These are phyloP conservation scores for Acheta domesticus DNA, from an alignment of 2,888 invertebrate species.

Conservation along the genomic window DNA sequence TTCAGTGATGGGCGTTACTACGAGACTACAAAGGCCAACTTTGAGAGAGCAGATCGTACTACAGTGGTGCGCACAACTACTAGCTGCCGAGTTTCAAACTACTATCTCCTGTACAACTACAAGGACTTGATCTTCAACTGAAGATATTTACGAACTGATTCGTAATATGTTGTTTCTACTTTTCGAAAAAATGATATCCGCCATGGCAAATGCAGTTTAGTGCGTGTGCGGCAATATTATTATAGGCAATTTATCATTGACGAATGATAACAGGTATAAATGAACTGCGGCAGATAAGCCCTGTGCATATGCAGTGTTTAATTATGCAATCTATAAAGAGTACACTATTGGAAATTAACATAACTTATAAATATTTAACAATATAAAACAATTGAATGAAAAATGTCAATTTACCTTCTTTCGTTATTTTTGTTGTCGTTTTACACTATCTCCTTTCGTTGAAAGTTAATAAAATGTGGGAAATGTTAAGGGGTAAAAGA, in stretches of 20 bases:
- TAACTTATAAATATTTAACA: too few relatives aligned
- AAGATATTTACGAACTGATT: slow-evolving; percentile 35
- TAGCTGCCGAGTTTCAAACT: slow-evolving; percentile 91
- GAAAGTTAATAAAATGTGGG: too few relatives aligned
- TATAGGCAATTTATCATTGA: not conserved
- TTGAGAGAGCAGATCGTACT: slow-evolving; percentile 93
- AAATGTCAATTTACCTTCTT: too few relatives aligned
- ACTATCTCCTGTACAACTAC: slow-evolving; percentile 88
- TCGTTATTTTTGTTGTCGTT: too few relatives aligned
- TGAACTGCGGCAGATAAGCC: not conserved
- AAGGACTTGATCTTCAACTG: slow-evolving; percentile 94
- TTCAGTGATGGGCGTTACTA: slow-evolving; percentile 96
- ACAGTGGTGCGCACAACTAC: slow-evolving; percentile 96
- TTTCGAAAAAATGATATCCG: too few relatives aligned
- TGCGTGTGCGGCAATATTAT: not conserved
- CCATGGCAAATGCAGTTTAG: not conserved
- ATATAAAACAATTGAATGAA: too few relatives aligned
- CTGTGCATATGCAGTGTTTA: not conserved
- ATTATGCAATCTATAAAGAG: not conserved
- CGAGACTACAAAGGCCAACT: slow-evolving; percentile 98
- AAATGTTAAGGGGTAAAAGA: too few relatives aligned
- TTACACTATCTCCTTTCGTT: too few relatives aligned
- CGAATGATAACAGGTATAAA: not conserved
- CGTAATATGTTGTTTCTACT: not conserved
- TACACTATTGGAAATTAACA: too few relatives aligned